Evolutionary conservation across 2,113 vertebrate species (phyloP), one percentile per base, ranked within the genome.

Genomic region (Thinocorus orbignyianus): DNA sequence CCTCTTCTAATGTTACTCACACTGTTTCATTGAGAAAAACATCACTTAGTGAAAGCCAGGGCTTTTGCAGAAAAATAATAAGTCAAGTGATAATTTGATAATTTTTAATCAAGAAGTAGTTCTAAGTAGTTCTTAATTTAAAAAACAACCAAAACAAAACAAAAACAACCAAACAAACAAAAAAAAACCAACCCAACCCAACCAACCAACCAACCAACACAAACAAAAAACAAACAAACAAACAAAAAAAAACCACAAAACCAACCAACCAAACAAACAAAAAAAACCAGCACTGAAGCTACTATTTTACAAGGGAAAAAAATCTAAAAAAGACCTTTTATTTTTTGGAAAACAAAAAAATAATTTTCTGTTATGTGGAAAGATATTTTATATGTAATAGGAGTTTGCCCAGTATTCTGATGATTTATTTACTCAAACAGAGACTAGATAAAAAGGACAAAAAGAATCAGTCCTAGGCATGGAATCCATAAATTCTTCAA

Each of bases 291-390:
- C 19, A 28, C 7, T 28, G 39, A 80, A 23, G 1, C 5, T 72
- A n/a, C 6, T 48, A 6, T 42, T 77, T 83, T 30, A 28, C 26
- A 51, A 28, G 9, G 6, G 30, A 55, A 51, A 61, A 62, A 30
- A 4, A 1, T 10, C 1, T 66, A 49, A 70, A 73, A 31, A 31
- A 12, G 1, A 6, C 24, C 6, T 1, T 66, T 52, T 52, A 1
- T 11, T 78, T 78, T 39, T 46, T 42, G 19, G 9, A 77, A 89
- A 80, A 57, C 3, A 20, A 74, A 31, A 62, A 20, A 35, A 33
- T 41, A 10, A 71, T 10, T 73, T 91, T 81, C 30, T 70, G 20
- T 72, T 61, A 61, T 24, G 7, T 30, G 23, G 10, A 41, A 69
- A 11, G 4, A 15, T 86, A 46, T 90, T 91, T 76, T 76, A 33